Evolutionary conservation across 1,140 invertebrate genomes (phyloP), one percentile per base, ranked within the genome.

Genomic region (Nephila pilipes): DNA sequence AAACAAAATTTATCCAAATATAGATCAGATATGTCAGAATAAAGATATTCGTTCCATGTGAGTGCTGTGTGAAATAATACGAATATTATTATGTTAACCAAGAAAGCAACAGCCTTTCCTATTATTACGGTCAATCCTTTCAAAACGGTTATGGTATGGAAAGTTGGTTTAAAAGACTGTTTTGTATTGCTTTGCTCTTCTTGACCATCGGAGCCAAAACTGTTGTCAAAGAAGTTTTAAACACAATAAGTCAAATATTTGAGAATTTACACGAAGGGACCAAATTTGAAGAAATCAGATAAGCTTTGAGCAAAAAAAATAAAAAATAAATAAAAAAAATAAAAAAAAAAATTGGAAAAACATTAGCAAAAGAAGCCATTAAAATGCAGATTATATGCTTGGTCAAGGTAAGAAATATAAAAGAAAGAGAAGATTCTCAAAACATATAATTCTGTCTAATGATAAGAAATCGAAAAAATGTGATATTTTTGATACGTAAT

Each of bases 401-500:
- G 87, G 87, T 54, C 16, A 79, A 55, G 36, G 87, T 20, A 69
- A 25, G 46, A 65, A 65, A 25, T 58, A 80, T 60, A 80, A 80
- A 60, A 90, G 88, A 80, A 90, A 80, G 29, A 65, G 46, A 25
- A 90, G 79, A 18, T 25, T 8, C 12, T 16, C 14, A 25, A 90
- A 58, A 65, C 65, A 46, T 14, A 32, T 90, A 69, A 90, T 90
- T 90, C 36, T 20, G 3, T 80, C 22, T 1, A 89, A 81, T 60
- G 57, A 1, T 25, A 81, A 46, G 18, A 81, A 60, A 38, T 55
- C 60, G 55, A 80, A 57, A 92, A 79, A 55, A 25, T 79, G 29
- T 22, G 90, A 60, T 90, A 79, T 90, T 58, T 90, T 90, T 65
- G 29, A 79, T 22, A 57, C 88, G 1, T 63, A 87, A 80, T 88